A percentile compares a stretch with the other conserved stretches of the same genome.
Evolutionary conservation across 2,113 vertebrate species (phyloP).

Genomic region (Machaerirhynchus nigripectus): DNA sequence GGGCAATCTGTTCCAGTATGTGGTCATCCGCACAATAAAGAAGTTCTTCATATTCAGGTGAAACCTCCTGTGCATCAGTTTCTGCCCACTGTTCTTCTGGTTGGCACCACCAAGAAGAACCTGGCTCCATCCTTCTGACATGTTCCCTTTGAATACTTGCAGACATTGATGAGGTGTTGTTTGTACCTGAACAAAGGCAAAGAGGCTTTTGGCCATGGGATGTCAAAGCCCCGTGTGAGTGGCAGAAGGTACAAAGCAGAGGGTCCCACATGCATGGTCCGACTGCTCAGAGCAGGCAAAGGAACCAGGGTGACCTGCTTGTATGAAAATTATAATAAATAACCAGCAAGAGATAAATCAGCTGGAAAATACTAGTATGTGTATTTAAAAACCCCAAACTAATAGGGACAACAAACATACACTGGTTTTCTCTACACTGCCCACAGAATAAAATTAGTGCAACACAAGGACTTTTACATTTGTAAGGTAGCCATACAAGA

Average conservation of each 20-base stretch:
- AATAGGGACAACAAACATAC: background rate
- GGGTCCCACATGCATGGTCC: background rate
- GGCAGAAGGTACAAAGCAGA: background rate
- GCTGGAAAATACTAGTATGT: background rate
- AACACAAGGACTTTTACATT: background rate
- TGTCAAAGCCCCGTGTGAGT: rapidly evolving
- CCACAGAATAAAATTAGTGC: background rate
- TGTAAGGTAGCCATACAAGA: background rate
- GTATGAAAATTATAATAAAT: background rate
- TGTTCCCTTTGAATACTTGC: background rate
- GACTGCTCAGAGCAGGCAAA: background rate
- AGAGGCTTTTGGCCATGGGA: background rate
- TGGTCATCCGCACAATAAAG: background rate
- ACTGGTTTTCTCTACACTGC: background rate
- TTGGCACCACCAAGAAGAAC: background rate
- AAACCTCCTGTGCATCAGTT: background rate
- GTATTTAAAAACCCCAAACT: background rate
- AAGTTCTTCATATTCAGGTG: background rate
- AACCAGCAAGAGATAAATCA: background rate
- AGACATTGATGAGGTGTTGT: background rate
- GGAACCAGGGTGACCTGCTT: background rate
- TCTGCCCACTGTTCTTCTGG: background rate
- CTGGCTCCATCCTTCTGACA: background rate
- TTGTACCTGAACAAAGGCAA: background rate
- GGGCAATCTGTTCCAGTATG: no score